phyloP scores from a whole-genome alignment of 2,888 invertebrate species.

The Malthinus seriepunctatus region DNA sequence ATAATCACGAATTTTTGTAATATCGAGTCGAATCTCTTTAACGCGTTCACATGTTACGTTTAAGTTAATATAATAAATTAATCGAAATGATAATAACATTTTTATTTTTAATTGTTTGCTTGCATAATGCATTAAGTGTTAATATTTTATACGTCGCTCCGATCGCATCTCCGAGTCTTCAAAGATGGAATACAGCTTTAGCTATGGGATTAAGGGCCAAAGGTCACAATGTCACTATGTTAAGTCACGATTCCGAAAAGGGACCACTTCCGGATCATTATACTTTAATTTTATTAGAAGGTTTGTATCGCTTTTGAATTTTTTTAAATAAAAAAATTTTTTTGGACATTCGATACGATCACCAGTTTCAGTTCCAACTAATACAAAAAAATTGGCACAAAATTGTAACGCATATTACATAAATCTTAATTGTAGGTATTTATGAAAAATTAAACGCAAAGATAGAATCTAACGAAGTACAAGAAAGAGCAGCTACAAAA shows the following conservation, averaged over 20 bases:
- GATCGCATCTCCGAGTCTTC: conserved; percentile 30
- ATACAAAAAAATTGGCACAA: too few species aligned
- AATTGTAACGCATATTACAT: too few species aligned
- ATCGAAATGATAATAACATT: conserved; percentile 13
- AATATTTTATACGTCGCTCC: conserved; percentile 32
- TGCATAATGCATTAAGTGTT: conserved; percentile 20
- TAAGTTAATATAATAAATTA: conserved; percentile 4
- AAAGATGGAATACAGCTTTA: conserved; percentile 31
- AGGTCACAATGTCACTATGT: conserved; percentile 32
- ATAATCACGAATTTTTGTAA: conserved; percentile 23
- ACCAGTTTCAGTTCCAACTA: too few species aligned
- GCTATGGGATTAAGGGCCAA: conserved; percentile 25
- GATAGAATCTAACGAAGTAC: conserved; percentile 21
- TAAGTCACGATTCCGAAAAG: conserved; percentile 30
- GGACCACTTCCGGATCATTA: conserved; percentile 22
- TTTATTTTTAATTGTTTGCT: conserved; percentile 7
- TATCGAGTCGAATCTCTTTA: conserved; percentile 15
- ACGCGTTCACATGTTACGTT: conserved; percentile 9
- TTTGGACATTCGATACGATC: not conserved
- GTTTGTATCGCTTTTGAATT: conserved; percentile 11
- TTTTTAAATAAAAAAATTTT: not conserved
- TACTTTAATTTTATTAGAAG: conserved; percentile 29
- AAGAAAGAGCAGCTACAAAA: conserved; percentile 10
- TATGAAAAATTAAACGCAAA: conserved; percentile 22
- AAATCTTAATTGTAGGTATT: conserved; percentile 20